phyloP scores from a whole-genome alignment of 2,113 vertebrate species.

The Cyanoderma ruficeps region DNA sequence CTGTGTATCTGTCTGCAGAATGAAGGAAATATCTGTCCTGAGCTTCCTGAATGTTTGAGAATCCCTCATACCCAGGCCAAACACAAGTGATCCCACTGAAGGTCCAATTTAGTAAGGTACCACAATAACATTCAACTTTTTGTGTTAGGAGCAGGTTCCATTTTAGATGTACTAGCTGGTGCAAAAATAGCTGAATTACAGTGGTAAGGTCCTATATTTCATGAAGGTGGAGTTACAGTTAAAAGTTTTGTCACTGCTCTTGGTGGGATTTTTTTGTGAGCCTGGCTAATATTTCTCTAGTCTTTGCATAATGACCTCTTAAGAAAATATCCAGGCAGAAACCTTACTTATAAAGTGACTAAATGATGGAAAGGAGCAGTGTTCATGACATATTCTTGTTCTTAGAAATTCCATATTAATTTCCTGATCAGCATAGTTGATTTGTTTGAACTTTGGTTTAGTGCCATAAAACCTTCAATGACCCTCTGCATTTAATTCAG shows the following conservation, averaged over 20 bases:
- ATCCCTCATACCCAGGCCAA: not conserved
- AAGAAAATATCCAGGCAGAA: not conserved
- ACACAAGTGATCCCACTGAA: not conserved
- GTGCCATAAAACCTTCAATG: not conserved
- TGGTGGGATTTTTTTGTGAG: not conserved
- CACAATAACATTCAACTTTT: rapidly evolving
- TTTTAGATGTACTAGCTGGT: not conserved
- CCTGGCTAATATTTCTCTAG: not conserved
- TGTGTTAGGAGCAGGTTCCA: not conserved
- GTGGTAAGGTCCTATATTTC: not conserved
- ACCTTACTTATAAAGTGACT: not conserved
- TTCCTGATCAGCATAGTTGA: not conserved
- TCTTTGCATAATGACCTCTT: not conserved
- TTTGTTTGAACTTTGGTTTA: not conserved
- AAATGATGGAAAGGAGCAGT: not conserved
- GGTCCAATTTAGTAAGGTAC: not conserved
- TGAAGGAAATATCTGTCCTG: not conserved
- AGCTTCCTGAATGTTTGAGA: not conserved
- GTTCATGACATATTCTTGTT: not conserved
- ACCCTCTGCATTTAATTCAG: not conserved
- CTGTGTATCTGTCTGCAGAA: not conserved
- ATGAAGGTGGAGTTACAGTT: not conserved
- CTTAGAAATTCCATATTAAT: not conserved
- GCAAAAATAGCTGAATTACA: not conserved
- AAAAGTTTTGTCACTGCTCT: not conserved